These are phyloP conservation scores for Ptychochromis oligacanthus DNA, from an alignment of 2,113 vertebrate genomes.

Conservation along the genomic window DNA sequence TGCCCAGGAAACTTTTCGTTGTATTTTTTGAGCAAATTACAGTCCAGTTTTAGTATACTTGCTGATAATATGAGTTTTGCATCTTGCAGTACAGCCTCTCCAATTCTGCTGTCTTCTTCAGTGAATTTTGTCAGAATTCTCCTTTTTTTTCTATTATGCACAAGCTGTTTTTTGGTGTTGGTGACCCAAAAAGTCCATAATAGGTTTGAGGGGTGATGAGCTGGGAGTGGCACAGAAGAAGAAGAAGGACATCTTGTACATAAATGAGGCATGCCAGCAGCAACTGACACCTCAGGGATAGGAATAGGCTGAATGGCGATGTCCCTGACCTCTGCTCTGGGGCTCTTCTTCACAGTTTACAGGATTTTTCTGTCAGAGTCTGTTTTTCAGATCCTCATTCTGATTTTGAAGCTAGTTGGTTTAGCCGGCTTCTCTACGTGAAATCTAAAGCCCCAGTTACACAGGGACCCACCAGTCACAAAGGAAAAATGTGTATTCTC, in stretches of 20 bases:
- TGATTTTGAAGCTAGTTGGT: neutral
- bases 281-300: neutral
- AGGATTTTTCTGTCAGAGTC: accelerated
- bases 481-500: neutral
- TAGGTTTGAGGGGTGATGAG: too few species aligned
- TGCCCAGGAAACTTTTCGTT: neutral
- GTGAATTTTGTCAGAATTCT: too few species aligned
- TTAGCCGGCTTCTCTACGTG: neutral
- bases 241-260: accelerated
- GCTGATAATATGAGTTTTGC: neutral
- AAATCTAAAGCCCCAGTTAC: neutral
- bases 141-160: too few species aligned
- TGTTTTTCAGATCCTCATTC: neutral
- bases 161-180: too few species aligned
- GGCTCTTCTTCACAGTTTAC: neutral
- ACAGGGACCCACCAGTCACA: accelerated
- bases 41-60: neutral
- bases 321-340: neutral
- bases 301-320: neutral
- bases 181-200: too few species aligned
- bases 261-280: neutral
- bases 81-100: neutral
- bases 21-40: neutral
- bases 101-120: accelerated
- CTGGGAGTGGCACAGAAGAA: neutral